Percentiles rank a stretch among this genome's conserved stretches.
These are phyloP conservation scores for Tetanocera ferruginea DNA, from an alignment of 2,888 invertebrate genomes.

Conservation along the genomic window DNA sequence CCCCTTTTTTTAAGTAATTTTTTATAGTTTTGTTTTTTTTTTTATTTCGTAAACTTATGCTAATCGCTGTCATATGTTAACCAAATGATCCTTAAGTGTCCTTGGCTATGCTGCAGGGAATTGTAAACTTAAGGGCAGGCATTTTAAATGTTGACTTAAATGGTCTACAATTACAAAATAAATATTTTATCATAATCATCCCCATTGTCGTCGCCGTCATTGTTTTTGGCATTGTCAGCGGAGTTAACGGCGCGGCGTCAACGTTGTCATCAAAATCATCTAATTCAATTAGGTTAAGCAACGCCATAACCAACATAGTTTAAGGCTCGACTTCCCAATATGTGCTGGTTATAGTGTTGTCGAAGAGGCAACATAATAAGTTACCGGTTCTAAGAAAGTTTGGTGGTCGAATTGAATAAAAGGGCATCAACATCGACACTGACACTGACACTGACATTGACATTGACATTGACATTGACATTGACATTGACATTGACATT, in stretches of 20 bases:
- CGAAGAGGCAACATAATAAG: too few species aligned
- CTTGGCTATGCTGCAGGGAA: background rate
- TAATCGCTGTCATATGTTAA: slow-evolving; percentile 5
- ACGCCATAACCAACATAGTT: background rate
- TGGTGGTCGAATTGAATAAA: too few species aligned
- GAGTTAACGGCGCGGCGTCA: background rate
- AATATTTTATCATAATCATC: slow-evolving; percentile 16
- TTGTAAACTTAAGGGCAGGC: background rate
- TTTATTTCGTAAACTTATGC: slow-evolving; percentile 16
- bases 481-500: too few species aligned
- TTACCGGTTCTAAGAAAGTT: too few species aligned
- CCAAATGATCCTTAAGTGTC: background rate
- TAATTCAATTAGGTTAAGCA: slow-evolving; percentile 31
- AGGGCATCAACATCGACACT: too few species aligned
- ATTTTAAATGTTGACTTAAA: background rate
- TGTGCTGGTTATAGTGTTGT: too few species aligned
- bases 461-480: too few species aligned
- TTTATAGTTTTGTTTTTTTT: too few species aligned
- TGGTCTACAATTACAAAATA: slow-evolving; percentile 26
- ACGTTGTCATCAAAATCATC: slow-evolving; percentile 2
- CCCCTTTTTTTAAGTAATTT: too few species aligned
- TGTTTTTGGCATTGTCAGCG: too few species aligned
- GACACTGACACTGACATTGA: too few species aligned
- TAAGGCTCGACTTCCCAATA: background rate
- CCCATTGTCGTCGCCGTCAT: background rate